Conservation (phyloP, 2,888 invertebrate genomes). For the Acronicta leporina region DNA sequence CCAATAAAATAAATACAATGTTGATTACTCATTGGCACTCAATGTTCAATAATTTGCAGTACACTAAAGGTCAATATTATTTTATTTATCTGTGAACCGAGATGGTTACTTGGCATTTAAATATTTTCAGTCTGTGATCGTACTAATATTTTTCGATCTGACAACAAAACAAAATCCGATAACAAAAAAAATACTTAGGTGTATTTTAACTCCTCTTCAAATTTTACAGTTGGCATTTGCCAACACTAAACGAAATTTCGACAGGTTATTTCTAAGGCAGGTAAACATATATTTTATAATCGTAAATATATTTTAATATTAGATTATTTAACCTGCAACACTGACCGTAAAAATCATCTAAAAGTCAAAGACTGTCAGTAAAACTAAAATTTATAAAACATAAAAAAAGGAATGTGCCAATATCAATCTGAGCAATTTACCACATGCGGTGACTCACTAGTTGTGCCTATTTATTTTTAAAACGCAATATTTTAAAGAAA, state of each 20-base stretch:
- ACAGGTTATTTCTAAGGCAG: conserved; percentile 8
- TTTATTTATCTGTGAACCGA: too few relatives aligned
- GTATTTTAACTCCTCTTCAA: conserved; percentile 5
- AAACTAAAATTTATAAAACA: conserved; percentile 49
- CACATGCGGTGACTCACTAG: conserved; percentile 40
- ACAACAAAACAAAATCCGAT: not conserved
- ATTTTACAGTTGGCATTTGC: conserved; percentile 1
- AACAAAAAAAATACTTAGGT: conserved; percentile 8
- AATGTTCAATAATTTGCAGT: conserved; percentile 1
- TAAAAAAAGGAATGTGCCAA: conserved; percentile 53
- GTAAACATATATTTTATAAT: conserved; percentile 25
- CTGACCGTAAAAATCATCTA: conserved; percentile 49
- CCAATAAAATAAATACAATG: conserved; percentile 10
- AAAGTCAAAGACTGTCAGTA: conserved; percentile 50
- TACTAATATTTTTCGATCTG: too few relatives aligned
- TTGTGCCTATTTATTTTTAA: conserved; percentile 40
- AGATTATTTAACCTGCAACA: conserved; percentile 38
- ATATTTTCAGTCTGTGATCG: too few relatives aligned
- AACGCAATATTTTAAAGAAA: conserved; percentile 51
- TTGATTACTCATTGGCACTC: not conserved
- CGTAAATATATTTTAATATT: conserved; percentile 39
- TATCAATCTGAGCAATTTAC: conserved; percentile 46
- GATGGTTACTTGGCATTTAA: too few relatives aligned
- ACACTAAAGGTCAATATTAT: not conserved
- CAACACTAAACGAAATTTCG: conserved; percentile 14